phyloP scores from a whole-genome alignment of 1,140 invertebrate species.

The Stegodyphus dumicola region DNA sequence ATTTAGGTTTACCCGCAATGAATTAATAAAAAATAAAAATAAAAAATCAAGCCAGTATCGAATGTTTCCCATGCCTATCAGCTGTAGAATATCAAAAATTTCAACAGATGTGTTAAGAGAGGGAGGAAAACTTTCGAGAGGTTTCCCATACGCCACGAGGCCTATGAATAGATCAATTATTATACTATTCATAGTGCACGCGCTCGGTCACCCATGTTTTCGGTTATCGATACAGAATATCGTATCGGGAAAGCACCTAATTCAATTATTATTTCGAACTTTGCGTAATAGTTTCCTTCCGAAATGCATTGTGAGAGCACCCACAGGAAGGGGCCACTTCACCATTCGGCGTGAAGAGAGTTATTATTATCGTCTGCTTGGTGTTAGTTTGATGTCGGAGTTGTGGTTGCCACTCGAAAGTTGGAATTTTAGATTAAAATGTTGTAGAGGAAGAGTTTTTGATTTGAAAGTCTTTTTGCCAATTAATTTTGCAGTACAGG shows the following conservation, averaged over 20 bases:
- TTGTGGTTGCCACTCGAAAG: too few species aligned
- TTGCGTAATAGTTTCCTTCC: slow-evolving; percentile 31
- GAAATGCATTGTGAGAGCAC: background rate
- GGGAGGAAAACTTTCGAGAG: background rate
- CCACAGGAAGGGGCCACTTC: too few species aligned
- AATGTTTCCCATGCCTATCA: slow-evolving; percentile 5
- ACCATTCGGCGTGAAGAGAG: too few species aligned
- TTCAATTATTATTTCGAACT: slow-evolving; percentile 14
- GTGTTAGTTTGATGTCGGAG: too few species aligned
- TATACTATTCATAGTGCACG: slow-evolving; percentile 47
- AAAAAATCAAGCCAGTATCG: background rate
- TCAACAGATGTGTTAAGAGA: slow-evolving; percentile 25
- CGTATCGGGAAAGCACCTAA: background rate
- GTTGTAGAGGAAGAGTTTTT: too few species aligned
- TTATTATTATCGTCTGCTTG: too few species aligned
- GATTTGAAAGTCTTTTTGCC: too few species aligned
- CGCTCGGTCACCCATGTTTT: slow-evolving; percentile 24
- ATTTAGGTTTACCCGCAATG: too few species aligned
- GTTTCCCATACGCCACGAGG: slow-evolving; percentile 40
- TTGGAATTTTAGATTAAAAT: too few species aligned
- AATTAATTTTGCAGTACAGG: too few species aligned
- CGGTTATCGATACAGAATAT: background rate
- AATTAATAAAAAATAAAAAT: background rate
- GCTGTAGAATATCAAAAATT: background rate
- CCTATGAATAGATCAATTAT: slow-evolving; percentile 53